Percentiles rank a stretch among this genome's conserved stretches.
These are phyloP conservation scores for Anhinga anhinga DNA, from an alignment of 2,113 vertebrate genomes.

Conservation along the genomic window DNA sequence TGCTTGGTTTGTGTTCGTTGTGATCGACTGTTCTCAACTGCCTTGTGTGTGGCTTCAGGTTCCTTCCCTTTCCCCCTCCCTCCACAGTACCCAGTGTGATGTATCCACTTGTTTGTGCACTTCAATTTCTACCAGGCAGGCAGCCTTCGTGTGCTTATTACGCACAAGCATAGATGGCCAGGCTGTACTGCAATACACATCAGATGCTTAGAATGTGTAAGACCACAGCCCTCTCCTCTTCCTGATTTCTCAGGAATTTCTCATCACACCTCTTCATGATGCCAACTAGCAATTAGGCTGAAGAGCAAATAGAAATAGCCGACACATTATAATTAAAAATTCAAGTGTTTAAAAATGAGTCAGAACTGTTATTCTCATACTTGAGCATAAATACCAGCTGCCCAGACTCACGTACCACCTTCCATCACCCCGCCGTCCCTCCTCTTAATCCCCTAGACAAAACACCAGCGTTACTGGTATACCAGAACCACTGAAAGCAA, in stretches of 20 bases:
- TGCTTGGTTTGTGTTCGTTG: fast-evolving
- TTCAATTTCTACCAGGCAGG: neutral
- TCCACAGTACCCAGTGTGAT: neutral
- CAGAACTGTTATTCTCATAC: neutral
- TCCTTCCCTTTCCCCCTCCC: neutral
- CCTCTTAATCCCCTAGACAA: neutral
- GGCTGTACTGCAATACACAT: neutral
- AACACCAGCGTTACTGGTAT: neutral
- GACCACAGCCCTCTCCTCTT: neutral
- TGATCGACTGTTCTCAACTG: neutral
- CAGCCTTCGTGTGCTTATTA: neutral
- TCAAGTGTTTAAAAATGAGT: neutral
- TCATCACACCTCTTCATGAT: neutral
- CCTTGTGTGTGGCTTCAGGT: neutral
- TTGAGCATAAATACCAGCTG: slow-evolving; percentile 41
- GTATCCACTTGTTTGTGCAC: neutral
- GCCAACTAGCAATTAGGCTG: neutral
- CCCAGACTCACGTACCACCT: neutral
- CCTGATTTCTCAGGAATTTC: neutral
- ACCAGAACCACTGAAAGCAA: neutral
- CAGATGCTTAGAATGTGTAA: fast-evolving
- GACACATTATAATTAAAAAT: neutral
- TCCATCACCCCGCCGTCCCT: neutral
- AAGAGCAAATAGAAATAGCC: slow-evolving; percentile 4
- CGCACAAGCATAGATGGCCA: fast-evolving